A percentile compares a stretch with the other conserved stretches of the same genome.
Evolutionary conservation across 2,113 vertebrate genomes (phyloP).

Genomic region (Melierax canorus): DNA sequence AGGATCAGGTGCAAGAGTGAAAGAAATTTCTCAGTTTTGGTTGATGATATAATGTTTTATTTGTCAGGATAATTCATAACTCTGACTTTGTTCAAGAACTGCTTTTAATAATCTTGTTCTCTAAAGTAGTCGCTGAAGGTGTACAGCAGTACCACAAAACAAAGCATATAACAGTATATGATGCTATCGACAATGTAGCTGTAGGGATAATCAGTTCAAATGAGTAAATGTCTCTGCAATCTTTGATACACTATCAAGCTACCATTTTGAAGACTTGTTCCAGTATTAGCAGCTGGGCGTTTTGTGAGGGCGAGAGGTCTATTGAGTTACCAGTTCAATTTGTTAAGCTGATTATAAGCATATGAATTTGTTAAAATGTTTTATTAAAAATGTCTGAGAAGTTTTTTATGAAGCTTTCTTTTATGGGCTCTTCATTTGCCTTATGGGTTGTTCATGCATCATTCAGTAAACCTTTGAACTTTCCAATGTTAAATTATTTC

Average conservation of each 20-base stretch:
- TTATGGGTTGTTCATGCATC: background rate
- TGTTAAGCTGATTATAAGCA: background rate
- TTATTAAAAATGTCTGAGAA: background rate
- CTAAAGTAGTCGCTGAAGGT: background rate
- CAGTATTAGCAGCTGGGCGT: background rate
- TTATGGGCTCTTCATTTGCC: background rate
- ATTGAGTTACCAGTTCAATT: background rate
- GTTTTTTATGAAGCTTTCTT: background rate
- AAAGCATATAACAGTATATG: accelerated
- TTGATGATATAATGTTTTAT: background rate
- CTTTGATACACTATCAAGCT: background rate
- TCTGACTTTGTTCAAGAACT: background rate
- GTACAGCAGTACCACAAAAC: background rate
- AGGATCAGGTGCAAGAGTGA: background rate
- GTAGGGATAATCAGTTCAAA: background rate
- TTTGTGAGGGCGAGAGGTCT: background rate
- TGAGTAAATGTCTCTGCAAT: background rate
- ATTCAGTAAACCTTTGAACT: background rate
- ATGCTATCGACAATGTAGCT: background rate
- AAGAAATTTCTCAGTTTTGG: background rate
- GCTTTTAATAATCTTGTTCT: background rate
- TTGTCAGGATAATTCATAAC: background rate
- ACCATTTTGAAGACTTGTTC: background rate
- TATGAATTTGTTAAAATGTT: background rate
- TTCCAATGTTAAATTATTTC: background rate